These are phyloP conservation scores for Labia minor DNA, from an alignment of 2,888 invertebrate genomes.

Conservation along the genomic window DNA sequence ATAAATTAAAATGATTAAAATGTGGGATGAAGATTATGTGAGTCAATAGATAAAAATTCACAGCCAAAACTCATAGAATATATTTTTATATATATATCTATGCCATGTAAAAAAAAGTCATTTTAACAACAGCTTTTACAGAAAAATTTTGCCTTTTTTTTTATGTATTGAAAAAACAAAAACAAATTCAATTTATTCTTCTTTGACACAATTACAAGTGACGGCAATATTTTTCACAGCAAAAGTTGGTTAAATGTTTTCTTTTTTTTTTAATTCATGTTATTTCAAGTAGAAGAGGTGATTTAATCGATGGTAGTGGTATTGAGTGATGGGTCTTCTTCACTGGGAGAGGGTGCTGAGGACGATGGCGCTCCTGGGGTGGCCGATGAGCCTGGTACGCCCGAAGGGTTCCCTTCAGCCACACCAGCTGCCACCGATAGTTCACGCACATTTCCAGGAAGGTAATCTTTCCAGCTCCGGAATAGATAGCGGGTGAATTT, in stretches of 20 bases:
- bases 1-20: neutral
- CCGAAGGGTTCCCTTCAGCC: conserved; percentile 16
- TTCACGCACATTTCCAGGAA: conserved; percentile 57
- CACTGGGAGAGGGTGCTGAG: neutral
- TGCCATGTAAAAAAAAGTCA: neutral
- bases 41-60: neutral
- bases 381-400: neutral
- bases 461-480: conserved; percentile 85
- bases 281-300: neutral
- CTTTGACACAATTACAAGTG: no score
- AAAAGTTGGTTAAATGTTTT: neutral
- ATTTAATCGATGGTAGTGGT: neutral
- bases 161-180: neutral
- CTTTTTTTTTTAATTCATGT: neutral
- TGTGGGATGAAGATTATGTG: neutral
- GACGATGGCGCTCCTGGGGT: neutral
- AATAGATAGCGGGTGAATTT: conserved; percentile 87
- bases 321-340: neutral
- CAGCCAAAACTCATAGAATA: neutral
- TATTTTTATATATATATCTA: no score
- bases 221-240: no score
- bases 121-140: neutral
- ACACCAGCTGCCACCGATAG: conserved; percentile 26
- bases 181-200: no score
- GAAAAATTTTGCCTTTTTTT: neutral